Evolutionary conservation across 2,888 invertebrate genomes (phyloP), one percentile per base, ranked within the genome.

Genomic region (Lasioglossum figueresi): DNA sequence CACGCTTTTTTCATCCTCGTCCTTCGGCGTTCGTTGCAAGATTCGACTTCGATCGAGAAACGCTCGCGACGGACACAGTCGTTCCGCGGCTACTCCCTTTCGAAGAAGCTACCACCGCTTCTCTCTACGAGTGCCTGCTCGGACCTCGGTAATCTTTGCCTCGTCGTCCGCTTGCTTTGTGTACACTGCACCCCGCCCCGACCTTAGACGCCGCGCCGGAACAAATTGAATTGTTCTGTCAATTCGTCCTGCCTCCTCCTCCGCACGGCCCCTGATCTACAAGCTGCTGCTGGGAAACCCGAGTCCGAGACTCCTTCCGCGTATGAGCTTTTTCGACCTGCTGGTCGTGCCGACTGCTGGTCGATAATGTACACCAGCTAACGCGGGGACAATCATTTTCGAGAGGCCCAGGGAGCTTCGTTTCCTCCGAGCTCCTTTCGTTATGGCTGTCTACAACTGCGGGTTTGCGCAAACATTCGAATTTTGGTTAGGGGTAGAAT

Each of bases 161-260:
- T 34, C 66, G 23, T 66, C 34, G 31, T 31, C 66, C 66, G 16
- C 66, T 66, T 66, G 16, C 66, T 66, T 66, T 66, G 66, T 66
- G 66, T 66, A 66, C 66, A 66, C 34, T 66, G 16, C 2, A 19
- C 16, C 19, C 5, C 34, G 66, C 16, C 19, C 5, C 34, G 66
- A 19, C 31, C 59, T 27, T 16, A 34, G 31, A 66, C 34, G 31
- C 31, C 66, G 3, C 34, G 31, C 31, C 66, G 3, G 34, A 66
- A 34, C 34, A 31, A 66, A 66, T 66, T 34, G 66, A 34, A 31
- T 66, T 34, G 34, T 19, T 66, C 66, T 31, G 34, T 66, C 66
- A 34, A 66, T 34, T 31, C 31, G 66, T 19, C 34, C 19, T 6
- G 2, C 14, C 27, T 16, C 19, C 66, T 66, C 34, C 8, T 66